Percentiles rank a stretch among this genome's conserved stretches.
Evolutionary conservation across 1,140 invertebrate genomes (phyloP).

Genomic region (Drosophila prosaltans): DNA sequence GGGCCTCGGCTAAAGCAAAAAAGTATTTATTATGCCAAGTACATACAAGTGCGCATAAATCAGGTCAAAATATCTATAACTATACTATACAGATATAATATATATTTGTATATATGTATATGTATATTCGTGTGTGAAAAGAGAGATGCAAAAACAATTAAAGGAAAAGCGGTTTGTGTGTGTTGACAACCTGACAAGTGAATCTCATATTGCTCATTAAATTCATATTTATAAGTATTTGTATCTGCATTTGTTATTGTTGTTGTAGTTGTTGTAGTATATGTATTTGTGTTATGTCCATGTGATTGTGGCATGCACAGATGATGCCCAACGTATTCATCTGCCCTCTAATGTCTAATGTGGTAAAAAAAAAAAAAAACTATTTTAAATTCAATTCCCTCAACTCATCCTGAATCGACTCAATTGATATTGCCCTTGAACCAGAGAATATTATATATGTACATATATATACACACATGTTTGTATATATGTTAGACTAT

Average conservation of each 20-base stretch:
- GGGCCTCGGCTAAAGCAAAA: not conserved
- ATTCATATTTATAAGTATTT: not conserved
- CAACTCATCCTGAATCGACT: constrained; percentile 2
- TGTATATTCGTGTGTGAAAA: not conserved
- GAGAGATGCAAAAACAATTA: not conserved
- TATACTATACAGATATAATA: not conserved
- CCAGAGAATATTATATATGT: constrained; percentile 14
- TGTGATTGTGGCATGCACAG: constrained; percentile 11
- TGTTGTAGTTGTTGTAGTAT: not conserved
- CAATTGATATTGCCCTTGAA: constrained; percentile 15
- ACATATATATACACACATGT: not conserved
- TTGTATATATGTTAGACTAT: not conserved
- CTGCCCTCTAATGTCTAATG: constrained; percentile 7
- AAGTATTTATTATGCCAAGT: not conserved
- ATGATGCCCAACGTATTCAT: not conserved
- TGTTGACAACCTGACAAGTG: constrained; percentile 1
- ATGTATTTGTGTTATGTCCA: not conserved
- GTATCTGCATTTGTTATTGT: not conserved
- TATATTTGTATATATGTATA: not conserved
- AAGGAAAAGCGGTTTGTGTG: not conserved
- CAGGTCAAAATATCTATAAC: constrained; percentile 3
- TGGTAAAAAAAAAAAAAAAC: not conserved
- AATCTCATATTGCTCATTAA: constrained; percentile 3
- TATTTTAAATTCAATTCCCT: constrained; percentile 18
- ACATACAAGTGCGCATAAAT: constrained; percentile 8